phyloP scores from a whole-genome alignment of 2,888 invertebrate genomes.

The Anorthoa munda region DNA sequence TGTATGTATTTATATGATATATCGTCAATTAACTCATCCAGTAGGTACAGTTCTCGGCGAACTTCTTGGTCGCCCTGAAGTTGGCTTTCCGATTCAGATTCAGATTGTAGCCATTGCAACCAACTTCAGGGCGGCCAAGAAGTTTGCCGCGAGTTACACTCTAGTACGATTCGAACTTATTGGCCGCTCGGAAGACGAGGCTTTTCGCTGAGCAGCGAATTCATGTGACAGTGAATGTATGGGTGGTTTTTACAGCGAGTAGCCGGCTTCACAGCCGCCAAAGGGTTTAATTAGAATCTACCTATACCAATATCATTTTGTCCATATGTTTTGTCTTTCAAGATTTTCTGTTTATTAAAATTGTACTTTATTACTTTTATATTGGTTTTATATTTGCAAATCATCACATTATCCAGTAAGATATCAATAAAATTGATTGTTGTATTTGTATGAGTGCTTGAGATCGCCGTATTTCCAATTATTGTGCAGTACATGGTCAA shows the following conservation, averaged over 20 bases:
- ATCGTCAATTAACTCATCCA: background rate
- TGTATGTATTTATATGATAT: background rate
- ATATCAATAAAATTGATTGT: constrained; percentile 9
- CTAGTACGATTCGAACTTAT: too few relatives aligned
- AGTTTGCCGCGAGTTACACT: too few relatives aligned
- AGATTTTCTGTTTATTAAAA: constrained; percentile 22
- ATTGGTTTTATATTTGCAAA: constrained; percentile 44
- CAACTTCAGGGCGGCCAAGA: too few relatives aligned
- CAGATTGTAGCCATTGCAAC: too few relatives aligned
- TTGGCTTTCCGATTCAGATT: too few relatives aligned
- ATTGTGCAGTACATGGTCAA: background rate
- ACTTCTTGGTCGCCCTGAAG: too few relatives aligned
- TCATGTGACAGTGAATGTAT: too few relatives aligned
- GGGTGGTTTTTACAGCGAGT: too few relatives aligned
- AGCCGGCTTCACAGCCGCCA: too few relatives aligned
- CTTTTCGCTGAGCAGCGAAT: too few relatives aligned
- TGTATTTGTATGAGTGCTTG: constrained; percentile 34
- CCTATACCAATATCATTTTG: background rate
- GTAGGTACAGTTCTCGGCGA: too few relatives aligned
- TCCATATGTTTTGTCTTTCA: background rate
- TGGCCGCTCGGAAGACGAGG: too few relatives aligned
- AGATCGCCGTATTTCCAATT: constrained; percentile 27
- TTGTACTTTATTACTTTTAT: constrained; percentile 35
- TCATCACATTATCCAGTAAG: constrained; percentile 39
- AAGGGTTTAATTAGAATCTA: background rate